Percentiles rank a stretch among this genome's conserved stretches.
These are phyloP conservation scores for Aporrectodea caliginosa DNA, from an alignment of 1,140 invertebrate genomes.

Conservation along the genomic window DNA sequence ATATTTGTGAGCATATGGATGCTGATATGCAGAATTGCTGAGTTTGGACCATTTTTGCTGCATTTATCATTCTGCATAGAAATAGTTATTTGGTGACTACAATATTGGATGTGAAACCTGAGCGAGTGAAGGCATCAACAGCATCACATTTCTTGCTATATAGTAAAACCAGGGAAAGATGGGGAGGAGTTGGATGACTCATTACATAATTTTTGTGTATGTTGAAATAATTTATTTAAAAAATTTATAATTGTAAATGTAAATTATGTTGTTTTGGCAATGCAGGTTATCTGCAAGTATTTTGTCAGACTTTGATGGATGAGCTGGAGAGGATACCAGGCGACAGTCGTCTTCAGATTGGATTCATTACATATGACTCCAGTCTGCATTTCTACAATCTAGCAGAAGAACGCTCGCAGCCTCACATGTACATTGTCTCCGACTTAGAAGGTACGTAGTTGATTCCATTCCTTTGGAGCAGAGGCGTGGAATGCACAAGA, in stretches of 20 bases:
- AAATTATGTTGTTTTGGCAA: constrained; percentile 5
- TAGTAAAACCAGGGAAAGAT: not conserved
- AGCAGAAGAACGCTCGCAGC: constrained; percentile 76
- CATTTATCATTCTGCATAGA: no score
- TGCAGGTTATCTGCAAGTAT: constrained; percentile 74
- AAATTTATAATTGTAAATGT: not conserved
- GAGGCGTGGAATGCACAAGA: no score
- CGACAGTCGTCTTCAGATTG: constrained; percentile 85
- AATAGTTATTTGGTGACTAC: no score
- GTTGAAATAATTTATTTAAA: not conserved
- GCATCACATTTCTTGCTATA: not conserved
- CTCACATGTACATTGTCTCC: constrained; percentile 83
- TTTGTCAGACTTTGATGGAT: constrained; percentile 76
- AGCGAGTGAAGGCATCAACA: not conserved
- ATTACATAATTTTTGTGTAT: not conserved
- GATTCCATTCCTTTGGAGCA: no score
- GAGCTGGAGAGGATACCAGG: constrained; percentile 86
- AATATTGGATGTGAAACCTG: not conserved
- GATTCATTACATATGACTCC: constrained; percentile 89
- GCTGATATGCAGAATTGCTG: no score
- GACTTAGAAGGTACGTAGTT: constrained; percentile 94
- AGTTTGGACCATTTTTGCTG: no score
- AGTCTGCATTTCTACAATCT: constrained; percentile 91
- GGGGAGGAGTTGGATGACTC: not conserved
- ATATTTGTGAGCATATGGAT: no score